Conservation (phyloP, 2,888 invertebrate species). For the Agrochola lychnidis region DNA sequence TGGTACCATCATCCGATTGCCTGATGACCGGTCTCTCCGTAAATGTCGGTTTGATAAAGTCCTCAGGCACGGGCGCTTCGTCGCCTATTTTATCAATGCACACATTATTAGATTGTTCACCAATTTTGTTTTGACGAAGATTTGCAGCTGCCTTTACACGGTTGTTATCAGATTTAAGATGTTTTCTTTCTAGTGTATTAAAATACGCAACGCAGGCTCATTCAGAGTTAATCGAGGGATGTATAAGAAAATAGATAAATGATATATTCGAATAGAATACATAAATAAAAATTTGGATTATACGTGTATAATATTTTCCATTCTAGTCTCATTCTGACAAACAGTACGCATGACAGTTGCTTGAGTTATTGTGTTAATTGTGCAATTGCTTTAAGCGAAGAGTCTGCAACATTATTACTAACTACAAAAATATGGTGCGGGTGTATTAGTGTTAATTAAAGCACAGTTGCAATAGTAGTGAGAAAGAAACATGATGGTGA, state of each 20-base stretch:
- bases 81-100: slow-evolving; percentile 93
- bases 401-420: slow-evolving; percentile 77
- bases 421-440: slow-evolving; percentile 78
- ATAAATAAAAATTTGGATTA: slow-evolving; percentile 77
- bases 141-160: slow-evolving; percentile 77
- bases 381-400: slow-evolving; percentile 87
- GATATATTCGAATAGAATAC: slow-evolving; percentile 77
- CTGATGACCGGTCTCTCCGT: slow-evolving; percentile 99
- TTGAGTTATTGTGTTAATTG: slow-evolving; percentile 81
- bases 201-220: slow-evolving; percentile 74
- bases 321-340: slow-evolving; percentile 78
- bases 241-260: slow-evolving; percentile 83
- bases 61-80: slow-evolving; percentile 97
- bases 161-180: slow-evolving; percentile 85
- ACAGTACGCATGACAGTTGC: slow-evolving; percentile 90
- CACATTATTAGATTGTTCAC: slow-evolving; percentile 74
- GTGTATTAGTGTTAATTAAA: slow-evolving; percentile 66
- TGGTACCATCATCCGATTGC: slow-evolving; percentile 98
- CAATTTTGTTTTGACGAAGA: slow-evolving; percentile 72
- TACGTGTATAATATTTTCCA: slow-evolving; percentile 74
- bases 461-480: slow-evolving; percentile 63
- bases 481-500: slow-evolving; percentile 67
- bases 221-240: slow-evolving; percentile 85
- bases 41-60: slow-evolving; percentile 99
- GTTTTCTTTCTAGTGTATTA: slow-evolving; percentile 87